Base-by-base conservation (phyloP, 1,140 invertebrate genomes). In the Drosophila orosa region DNA sequence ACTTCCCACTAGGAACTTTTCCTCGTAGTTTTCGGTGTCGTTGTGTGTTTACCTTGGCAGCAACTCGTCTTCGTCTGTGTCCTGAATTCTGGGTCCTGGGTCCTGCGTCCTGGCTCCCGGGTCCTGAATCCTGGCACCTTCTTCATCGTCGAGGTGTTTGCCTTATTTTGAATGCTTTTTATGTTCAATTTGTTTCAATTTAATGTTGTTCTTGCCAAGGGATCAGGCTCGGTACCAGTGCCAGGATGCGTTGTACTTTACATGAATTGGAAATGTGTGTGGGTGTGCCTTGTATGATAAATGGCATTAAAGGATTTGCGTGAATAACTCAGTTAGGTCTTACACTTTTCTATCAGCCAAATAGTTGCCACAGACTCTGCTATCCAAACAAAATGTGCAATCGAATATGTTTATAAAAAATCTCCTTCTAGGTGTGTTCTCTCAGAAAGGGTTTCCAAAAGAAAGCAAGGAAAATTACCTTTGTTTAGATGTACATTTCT, bases 161-260 rank as follows among this genome's bases (percentile, higher is more conserved):
- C 80, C 76, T 89, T 87, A 87, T 90, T 87, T 89, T 87, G 84
- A 89, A 87, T 89, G 84, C 77, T 87, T 87, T 87, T 87, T 87
- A 87, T 87, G 84, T 87, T 87, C 84, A 87, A 87, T 87, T 87
- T 87, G 84, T 87, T 87, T 87, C 84, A 89, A 87, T 87, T 87
- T 87, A 87, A 89, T 87, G 80, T 87, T 89, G 85, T 87, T 87
- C 80, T 87, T 71, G 65, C 66, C 65, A 66, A 80, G 79, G 86
- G 83, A 87, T 87, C 83, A 89, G 76, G 66, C 72, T 61, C 37
- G 33, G 27, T 37, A 29, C 56, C 66, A 68, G 63, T 19, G 48
- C 56, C 74, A 74, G 72, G 59, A 57, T 74, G 73, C 84, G 62
- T 79, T 86, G 63, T 80, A 71, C 81, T 89, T 79, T 87, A 82